Base-by-base conservation (phyloP, 1,140 invertebrate genomes). In the Helicoverpa armigera region DNA sequence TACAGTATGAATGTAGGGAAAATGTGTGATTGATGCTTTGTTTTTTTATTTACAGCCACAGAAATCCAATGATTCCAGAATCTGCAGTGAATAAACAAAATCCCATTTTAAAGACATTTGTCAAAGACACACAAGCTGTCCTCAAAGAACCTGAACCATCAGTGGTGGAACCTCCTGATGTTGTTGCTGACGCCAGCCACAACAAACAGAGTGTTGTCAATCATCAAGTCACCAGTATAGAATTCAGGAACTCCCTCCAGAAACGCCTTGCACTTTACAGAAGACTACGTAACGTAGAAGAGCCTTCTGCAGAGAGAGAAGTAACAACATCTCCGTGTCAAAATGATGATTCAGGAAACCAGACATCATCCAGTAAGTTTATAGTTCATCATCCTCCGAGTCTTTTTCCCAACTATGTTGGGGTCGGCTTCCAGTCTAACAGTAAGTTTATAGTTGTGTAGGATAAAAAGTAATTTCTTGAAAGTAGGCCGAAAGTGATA, bases 311-410 rank as follows among this genome's bases (percentile, higher is more conserved):
- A 2, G 58, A 29, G 5, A 43, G 13, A 13, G 18, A 13, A 23
- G 58, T 13, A 56, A 13, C 56, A 3, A 3, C 14, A 13, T 48
- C 35, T 12, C 3, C 12, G 2, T 51, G 11, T 12, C 74, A 85
- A n/a, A 84, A 91, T 67, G 78, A 83, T 31, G 85, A 87, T 50
- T 92, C 92, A 5, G 86, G 88, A 14, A 83, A 85, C 76, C 85
- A 83, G 11, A 90, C 88, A 10, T 86, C 80, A 0, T 91, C 89
- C 31, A 89, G 90, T 93, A 72, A 88, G 88, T n/a, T n/a, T n/a
- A n/a, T n/a, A n/a, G n/a, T n/a, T n/a, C n/a, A n/a, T n/a, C n/a
- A n/a, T n/a, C n/a, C n/a, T n/a, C n/a, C n/a, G n/a, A n/a, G n/a
- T n/a, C n/a, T n/a, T n/a, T n/a, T n/a, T n/a, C n/a, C n/a, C n/a